A percentile compares a stretch with the other conserved stretches of the same genome.
phyloP scores from a whole-genome alignment of 2,888 invertebrate species.

The Eudemis profundana region DNA sequence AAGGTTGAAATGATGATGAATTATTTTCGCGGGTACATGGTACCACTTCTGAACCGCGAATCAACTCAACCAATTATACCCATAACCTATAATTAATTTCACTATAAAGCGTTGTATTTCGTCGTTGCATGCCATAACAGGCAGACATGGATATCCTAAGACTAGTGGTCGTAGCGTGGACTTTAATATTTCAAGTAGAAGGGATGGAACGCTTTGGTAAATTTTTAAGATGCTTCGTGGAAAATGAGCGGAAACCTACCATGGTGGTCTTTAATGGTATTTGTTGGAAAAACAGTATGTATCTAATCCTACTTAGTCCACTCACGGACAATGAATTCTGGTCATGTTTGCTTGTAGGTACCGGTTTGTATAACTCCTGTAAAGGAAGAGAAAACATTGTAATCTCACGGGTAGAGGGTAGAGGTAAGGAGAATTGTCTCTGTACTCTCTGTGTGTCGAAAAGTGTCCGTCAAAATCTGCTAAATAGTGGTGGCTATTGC shows the following conservation, averaged over 20 bases:
- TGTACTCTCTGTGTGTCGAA: too few relatives aligned
- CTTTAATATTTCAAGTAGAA: slow-evolving; percentile 3
- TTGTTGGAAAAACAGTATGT: slow-evolving; percentile 67
- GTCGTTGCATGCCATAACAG: background rate
- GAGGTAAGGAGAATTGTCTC: too few relatives aligned
- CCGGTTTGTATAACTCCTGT: too few relatives aligned
- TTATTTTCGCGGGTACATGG: background rate
- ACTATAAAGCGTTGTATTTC: background rate
- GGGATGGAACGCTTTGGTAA: slow-evolving; percentile 9
- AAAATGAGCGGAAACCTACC: slow-evolving; percentile 64
- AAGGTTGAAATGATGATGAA: too few relatives aligned
- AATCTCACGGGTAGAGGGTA: too few relatives aligned
- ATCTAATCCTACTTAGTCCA: too few relatives aligned
- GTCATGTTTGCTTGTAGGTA: too few relatives aligned
- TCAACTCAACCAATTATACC: slow-evolving; percentile 4
- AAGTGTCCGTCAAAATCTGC: too few relatives aligned
- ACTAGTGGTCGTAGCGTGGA: background rate
- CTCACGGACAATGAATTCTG: too few relatives aligned
- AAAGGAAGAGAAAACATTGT: too few relatives aligned
- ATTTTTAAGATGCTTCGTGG: slow-evolving; percentile 60
- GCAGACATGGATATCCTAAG: slow-evolving; percentile 10
- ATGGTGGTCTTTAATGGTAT: slow-evolving; percentile 56
- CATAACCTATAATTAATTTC: slow-evolving; percentile 12
- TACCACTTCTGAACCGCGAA: background rate
- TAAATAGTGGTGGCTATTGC: too few relatives aligned